Evolutionary conservation across 2,113 vertebrate genomes (phyloP), one percentile per base, ranked within the genome.

Genomic region (Telmatochromis brichardi): DNA sequence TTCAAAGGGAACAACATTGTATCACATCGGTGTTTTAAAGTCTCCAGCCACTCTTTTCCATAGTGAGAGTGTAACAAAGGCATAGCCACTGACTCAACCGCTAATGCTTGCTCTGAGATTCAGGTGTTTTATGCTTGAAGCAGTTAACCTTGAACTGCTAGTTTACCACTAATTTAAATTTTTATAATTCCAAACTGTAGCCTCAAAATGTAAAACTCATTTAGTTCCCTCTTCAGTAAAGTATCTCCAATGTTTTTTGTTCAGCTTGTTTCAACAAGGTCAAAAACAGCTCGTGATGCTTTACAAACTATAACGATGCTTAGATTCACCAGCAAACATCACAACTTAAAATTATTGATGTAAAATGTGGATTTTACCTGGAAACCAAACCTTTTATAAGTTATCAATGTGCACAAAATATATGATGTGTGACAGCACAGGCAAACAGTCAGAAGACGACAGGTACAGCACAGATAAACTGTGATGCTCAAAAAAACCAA

Each of bases 241-340:
- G 21, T 4, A 45, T 47, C 6, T 5, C 23, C 14, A 28, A 0
- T 76, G 21, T 7, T 47, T 73, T 28, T 47, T 47, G 23, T 76
- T 76, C n/a, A 47, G 14, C 68, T 47, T 28, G 37, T 17, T 76
- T 76, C 40, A 47, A 45, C 40, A 73, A 45, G 21, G 68, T 73
- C 14, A 26, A 73, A 26, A 47, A 45, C n/a, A 76, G 40, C 21
- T 76, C 26, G 0, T 2, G 47, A 19, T 13, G 26, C 42, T 50
- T 31, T 4, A 31, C 14, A 50, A 78, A 31, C 6, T 50, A 19
- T 6, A 17, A 47, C 1, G 9, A 47, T 28, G 42, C 42, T 76
- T 50, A 31, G 9, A 76, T 50, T 47, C 42, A 45, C 12, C 65
- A 26, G 65, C 37, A 50, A 15, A 1, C 23, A 78, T n/a, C 0